phyloP scores from a whole-genome alignment of 1,140 invertebrate species.

The Gonioctena quinquepunctata region DNA sequence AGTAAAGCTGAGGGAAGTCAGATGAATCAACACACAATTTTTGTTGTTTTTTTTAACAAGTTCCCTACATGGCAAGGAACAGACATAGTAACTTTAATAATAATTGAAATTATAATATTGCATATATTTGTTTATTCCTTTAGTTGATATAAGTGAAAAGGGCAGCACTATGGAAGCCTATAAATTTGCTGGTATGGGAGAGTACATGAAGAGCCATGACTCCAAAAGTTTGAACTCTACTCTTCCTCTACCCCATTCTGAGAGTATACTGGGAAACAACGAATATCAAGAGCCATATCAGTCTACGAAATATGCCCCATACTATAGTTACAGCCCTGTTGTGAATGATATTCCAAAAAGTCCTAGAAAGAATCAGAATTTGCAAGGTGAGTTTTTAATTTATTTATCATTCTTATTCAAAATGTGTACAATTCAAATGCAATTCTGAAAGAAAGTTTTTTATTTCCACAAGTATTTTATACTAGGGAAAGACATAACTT shows the following conservation, averaged over 20 bases:
- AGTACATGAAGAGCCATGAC: slow-evolving; percentile 51
- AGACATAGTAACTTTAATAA: too few species aligned
- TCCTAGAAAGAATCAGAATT: slow-evolving; percentile 50
- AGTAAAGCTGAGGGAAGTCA: too few species aligned
- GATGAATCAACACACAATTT: too few species aligned
- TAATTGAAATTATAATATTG: too few species aligned
- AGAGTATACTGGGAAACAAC: slow-evolving; percentile 65
- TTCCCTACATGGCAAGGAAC: too few species aligned
- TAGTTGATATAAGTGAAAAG: slow-evolving; percentile 47
- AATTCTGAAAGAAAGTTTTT: too few species aligned
- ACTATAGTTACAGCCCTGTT: slow-evolving; percentile 78
- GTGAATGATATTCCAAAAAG: slow-evolving; percentile 71
- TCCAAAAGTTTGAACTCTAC: slow-evolving; percentile 58
- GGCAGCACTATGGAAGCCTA: slow-evolving; percentile 49
- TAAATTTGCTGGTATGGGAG: slow-evolving; percentile 54
- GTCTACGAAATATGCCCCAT: slow-evolving; percentile 74
- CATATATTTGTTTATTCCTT: too few species aligned
- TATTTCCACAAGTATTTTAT: too few species aligned
- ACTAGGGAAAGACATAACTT: too few species aligned
- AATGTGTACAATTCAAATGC: too few species aligned
- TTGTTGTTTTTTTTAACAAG: too few species aligned
- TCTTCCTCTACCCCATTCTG: slow-evolving; percentile 61
- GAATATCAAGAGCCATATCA: slow-evolving; percentile 82
- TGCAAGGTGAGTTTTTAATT: background rate
- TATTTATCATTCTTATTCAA: background rate